Evolutionary conservation across 1,140 invertebrate genomes (phyloP), one percentile per base, ranked within the genome.

Genomic region (Drosophila athabasca): DNA sequence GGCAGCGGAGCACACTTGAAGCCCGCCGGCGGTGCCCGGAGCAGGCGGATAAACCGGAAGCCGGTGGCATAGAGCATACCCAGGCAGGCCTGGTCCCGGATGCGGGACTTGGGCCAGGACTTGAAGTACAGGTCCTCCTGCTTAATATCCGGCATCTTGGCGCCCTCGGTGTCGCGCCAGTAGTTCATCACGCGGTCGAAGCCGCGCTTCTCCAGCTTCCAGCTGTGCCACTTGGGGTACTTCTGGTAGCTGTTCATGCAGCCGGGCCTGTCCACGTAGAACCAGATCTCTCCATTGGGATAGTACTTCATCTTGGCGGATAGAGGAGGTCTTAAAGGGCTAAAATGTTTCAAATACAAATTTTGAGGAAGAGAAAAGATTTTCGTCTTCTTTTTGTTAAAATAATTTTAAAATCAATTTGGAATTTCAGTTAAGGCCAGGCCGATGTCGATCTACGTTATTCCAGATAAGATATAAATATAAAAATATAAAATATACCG

Each of bases 1-100:
- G 83, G 83, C 44, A 88, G 1, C 6, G 83, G 83, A 0, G 83
- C 83, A 49, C 83, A 88, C 50, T 88, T 88, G 7, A 88, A 88
- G 8, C 68, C 72, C 6, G 64, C 64, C 2, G 83, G 83, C 0
- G 71, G 75, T 0, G 83, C 83, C 45, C 13, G 55, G 22, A 58
- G 54, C 1, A 88, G 39, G 2, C 43, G 65, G 6, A 88, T 83
- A 24, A 79, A 88, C 0, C 83, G 79, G 49, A 60, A 53, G 0
- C 83, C 83, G 0, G 79, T 88, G 19, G 83, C 68, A 46, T 88
- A 88, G n/a, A 88, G 68, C 72, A 88, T 50, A 1, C 84, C 84
- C 46, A 88, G 55, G 22, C 83, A 88, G 15, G 83, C 83, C 39
- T 88, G 84, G 1, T 67, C 45, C 1, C 83, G 83, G 26, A 88